A percentile compares a stretch with the other conserved stretches of the same genome.
These are phyloP conservation scores for Polydrusus pterygomalis DNA, from an alignment of 2,888 invertebrate genomes.

Conservation along the genomic window DNA sequence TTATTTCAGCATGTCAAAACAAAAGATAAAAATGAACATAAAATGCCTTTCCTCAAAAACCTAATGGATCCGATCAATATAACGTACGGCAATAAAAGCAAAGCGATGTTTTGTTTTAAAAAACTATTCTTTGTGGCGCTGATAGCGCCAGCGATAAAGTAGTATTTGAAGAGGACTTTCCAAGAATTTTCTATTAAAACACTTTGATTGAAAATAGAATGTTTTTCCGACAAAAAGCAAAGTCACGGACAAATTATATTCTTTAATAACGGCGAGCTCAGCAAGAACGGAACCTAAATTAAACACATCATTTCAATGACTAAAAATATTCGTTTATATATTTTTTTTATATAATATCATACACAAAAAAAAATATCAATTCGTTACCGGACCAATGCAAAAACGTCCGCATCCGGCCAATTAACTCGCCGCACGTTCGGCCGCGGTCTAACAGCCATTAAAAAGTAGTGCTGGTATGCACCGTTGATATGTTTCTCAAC, in stretches of 20 bases:
- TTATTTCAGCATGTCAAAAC: background rate
- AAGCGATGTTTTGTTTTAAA: slow-evolving; percentile 52
- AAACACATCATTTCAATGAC: no score
- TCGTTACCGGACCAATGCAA: no score
- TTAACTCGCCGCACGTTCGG: no score
- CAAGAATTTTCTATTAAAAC: slow-evolving; percentile 29
- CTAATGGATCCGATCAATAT: slow-evolving; percentile 51
- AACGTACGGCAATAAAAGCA: slow-evolving; percentile 49
- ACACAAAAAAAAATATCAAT: no score
- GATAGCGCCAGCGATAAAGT: slow-evolving; percentile 19
- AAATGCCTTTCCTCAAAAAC: slow-evolving; percentile 23
- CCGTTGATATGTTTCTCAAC: no score
- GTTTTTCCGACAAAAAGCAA: slow-evolving; percentile 4
- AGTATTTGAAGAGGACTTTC: slow-evolving; percentile 21
- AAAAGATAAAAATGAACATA: background rate
- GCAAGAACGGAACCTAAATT: no score
- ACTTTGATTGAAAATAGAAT: slow-evolving; percentile 23
- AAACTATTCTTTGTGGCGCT: slow-evolving; percentile 27
- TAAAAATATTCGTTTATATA: no score
- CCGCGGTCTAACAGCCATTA: no score
- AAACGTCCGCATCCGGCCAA: no score
- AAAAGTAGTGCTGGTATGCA: no score
- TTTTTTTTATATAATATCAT: no score
- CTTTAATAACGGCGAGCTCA: background rate
- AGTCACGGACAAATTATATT: background rate